These are phyloP conservation scores for Diachrysia chrysitis DNA, from an alignment of 2,888 invertebrate species.

Conservation along the genomic window DNA sequence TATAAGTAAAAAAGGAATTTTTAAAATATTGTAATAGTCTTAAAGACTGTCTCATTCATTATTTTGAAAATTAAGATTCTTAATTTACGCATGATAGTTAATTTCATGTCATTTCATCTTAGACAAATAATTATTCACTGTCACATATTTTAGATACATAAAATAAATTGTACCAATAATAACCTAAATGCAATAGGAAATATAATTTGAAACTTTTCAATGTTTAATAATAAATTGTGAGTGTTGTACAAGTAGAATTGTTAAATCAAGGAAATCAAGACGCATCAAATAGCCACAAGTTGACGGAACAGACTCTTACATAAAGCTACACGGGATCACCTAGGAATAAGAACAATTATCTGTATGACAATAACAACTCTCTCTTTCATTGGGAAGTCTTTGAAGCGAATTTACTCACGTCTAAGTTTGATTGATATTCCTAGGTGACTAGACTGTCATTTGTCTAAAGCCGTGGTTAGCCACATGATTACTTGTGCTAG, in stretches of 20 bases:
- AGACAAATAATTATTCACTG: not conserved
- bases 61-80: constrained; percentile 14
- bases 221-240: not conserved
- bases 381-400: not conserved
- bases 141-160: not conserved
- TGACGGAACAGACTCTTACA: too few relatives aligned
- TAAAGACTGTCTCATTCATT: constrained; percentile 21
- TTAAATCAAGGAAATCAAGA: not conserved
- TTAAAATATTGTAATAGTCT: constrained; percentile 27
- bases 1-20: constrained; percentile 26
- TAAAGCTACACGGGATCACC: not conserved
- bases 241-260: too few relatives aligned
- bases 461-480: constrained; percentile 4
- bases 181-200: not conserved
- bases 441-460: constrained; percentile 1
- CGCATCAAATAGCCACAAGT: not conserved
- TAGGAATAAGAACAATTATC: constrained; percentile 1
- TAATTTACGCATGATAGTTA: not conserved
- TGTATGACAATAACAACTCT: not conserved
- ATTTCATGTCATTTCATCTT: not conserved
- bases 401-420: not conserved
- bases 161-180: not conserved
- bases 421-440: constrained; percentile 4
- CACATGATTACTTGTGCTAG: not conserved
- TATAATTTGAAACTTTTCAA: not conserved